phyloP scores from a whole-genome alignment of 2,888 invertebrate genomes.

The Pilophorus perplexus region DNA sequence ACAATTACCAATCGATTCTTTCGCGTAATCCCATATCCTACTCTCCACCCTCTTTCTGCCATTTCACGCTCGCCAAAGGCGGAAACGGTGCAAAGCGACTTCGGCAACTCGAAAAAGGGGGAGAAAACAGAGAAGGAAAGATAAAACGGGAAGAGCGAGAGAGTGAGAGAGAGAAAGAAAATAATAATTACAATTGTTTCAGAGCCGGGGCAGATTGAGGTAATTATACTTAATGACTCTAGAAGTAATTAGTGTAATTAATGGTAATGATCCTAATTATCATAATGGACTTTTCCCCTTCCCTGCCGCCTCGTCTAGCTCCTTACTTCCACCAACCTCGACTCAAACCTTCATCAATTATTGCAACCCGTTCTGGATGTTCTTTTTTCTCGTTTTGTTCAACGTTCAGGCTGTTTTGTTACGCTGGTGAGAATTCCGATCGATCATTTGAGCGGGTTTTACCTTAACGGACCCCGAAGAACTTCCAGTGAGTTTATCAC shows the following conservation, averaged over 20 bases:
- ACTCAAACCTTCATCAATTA: conserved; percentile 38
- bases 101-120: too few relatives aligned
- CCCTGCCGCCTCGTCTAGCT: conserved; percentile 7
- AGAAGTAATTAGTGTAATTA: conserved; percentile 48
- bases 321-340: conserved; percentile 12
- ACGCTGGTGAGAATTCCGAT: neutral
- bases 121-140: neutral
- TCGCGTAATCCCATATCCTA: too few relatives aligned
- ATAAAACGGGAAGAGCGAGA: conserved; percentile 26
- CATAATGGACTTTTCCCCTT: conserved; percentile 44
- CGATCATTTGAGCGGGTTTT: conserved; percentile 15
- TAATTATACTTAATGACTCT: conserved; percentile 48
- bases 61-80: too few relatives aligned
- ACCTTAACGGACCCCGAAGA: too few relatives aligned
- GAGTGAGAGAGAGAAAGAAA: conserved; percentile 44
- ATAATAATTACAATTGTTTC: conserved; percentile 48
- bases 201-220: conserved; percentile 47
- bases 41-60: too few relatives aligned
- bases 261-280: conserved; percentile 48
- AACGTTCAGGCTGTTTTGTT: neutral
- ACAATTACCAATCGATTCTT: too few relatives aligned
- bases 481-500: too few relatives aligned
- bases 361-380: conserved; percentile 19
- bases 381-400: conserved; percentile 9
- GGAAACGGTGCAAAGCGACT: too few relatives aligned